Conservation (phyloP, 1,140 invertebrate species). For the Zaprionus davidi region DNA sequence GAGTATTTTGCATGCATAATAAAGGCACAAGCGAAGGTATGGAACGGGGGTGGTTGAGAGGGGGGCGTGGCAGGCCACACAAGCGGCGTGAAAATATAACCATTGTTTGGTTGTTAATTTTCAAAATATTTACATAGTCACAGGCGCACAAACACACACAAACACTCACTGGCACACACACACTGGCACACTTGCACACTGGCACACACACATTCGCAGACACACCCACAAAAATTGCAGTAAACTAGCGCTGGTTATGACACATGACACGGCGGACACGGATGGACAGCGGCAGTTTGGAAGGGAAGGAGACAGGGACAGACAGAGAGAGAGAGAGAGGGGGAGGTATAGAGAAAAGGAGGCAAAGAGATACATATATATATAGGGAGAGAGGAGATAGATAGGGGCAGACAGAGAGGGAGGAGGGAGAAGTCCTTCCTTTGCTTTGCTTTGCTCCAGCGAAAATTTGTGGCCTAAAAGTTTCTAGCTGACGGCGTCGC, state of each 20-base stretch:
- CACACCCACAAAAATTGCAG: conserved; percentile 25
- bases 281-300: conserved; percentile 39
- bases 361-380: no score
- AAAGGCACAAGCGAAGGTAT: not conserved
- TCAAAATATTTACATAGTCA: conserved; percentile 57
- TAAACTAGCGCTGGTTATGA: conserved; percentile 46
- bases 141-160: conserved; percentile 12
- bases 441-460: conserved; percentile 21
- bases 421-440: no score
- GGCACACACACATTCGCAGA: not conserved
- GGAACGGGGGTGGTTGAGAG: no score
- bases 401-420: not conserved
- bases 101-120: conserved; percentile 65
- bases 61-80: conserved; percentile 7
- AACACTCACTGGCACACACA: conserved; percentile 11
- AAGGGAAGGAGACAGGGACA: not conserved
- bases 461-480: conserved; percentile 54
- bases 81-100: conserved; percentile 62
- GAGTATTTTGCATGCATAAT: not conserved
- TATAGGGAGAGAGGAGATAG: not conserved
- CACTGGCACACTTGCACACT: not conserved
- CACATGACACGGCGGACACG: conserved; percentile 46
- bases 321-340: not conserved
- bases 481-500: conserved; percentile 15
- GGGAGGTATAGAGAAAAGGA: no score